Percentiles rank a stretch among this genome's conserved stretches.
Conservation (phyloP, 2,797 vertebrate genomes). For the Cynopterus sphinx region DNA sequence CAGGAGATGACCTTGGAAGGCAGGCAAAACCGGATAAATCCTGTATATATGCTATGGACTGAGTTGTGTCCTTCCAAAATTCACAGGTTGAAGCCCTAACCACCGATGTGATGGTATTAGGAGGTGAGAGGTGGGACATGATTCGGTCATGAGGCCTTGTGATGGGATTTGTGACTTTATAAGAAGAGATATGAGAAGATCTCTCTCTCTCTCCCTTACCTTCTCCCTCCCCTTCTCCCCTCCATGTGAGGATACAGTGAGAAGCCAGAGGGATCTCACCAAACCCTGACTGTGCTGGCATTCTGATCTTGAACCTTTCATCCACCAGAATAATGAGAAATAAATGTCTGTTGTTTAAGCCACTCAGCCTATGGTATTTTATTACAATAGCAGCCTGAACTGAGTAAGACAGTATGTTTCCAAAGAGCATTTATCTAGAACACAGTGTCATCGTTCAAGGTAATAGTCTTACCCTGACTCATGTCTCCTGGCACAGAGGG, state of each 20-base stretch:
- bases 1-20: neutral
- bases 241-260: too few species aligned
- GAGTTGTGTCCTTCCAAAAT: neutral
- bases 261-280: neutral
- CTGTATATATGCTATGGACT: neutral
- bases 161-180: neutral
- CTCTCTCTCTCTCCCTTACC: neutral
- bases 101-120: neutral
- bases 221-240: neutral
- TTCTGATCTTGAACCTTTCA: neutral
- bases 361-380: neutral
- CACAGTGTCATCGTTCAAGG: neutral
- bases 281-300: neutral
- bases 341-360: neutral
- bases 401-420: neutral
- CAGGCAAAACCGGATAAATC: neutral
- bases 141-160: neutral
- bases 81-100: neutral
- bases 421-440: neutral
- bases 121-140: neutral
- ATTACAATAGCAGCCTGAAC: neutral
- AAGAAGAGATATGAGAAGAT: neutral
- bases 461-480: neutral
- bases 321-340: neutral
- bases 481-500: neutral